Evolutionary conservation across 2,888 invertebrate species (phyloP).

Genomic region (Halictus ligatus): DNA sequence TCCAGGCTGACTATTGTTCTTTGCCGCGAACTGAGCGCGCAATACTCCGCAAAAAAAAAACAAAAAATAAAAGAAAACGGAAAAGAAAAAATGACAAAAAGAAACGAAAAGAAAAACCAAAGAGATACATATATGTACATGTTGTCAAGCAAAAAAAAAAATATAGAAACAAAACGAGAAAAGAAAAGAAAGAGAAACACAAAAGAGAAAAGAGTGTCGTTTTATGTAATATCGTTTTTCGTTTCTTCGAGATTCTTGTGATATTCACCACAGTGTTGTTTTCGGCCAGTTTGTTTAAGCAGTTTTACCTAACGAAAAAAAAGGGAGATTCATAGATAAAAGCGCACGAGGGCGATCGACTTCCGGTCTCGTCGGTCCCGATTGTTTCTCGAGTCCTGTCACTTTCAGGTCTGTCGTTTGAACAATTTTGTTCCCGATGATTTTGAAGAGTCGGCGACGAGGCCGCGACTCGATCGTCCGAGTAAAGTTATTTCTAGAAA

Average conservation of each 20-base stretch:
- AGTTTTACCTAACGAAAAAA: slow-evolving; percentile 56
- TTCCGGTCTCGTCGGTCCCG: slow-evolving; percentile 27
- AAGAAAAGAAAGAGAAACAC: slow-evolving; percentile 16
- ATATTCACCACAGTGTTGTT: slow-evolving; percentile 58
- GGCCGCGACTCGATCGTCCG: slow-evolving; percentile 61
- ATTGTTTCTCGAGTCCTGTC: not conserved
- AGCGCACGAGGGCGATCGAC: slow-evolving; percentile 60
- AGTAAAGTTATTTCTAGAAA: slow-evolving; percentile 72
- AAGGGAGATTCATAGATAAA: slow-evolving; percentile 70
- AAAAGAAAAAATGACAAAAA: slow-evolving; percentile 1
- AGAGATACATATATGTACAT: not conserved
- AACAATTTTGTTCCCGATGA: not conserved
- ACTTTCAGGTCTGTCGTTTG: not conserved
- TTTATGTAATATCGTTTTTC: slow-evolving; percentile 40
- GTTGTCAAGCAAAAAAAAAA: not conserved
- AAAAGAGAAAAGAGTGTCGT: slow-evolving; percentile 43
- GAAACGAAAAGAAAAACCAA: slow-evolving; percentile 33
- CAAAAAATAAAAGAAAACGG: no score
- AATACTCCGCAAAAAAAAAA: slow-evolving; percentile 1
- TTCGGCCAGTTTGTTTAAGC: slow-evolving; percentile 72
- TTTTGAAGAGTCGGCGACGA: slow-evolving; percentile 18
- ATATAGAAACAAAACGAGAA: not conserved
- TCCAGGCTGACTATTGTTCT: slow-evolving; percentile 62
- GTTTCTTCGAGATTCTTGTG: slow-evolving; percentile 67
- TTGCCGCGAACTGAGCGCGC: slow-evolving; percentile 30